Conservation (phyloP, 2,797 vertebrate species). For the Tympanoctomys barrerae region DNA sequence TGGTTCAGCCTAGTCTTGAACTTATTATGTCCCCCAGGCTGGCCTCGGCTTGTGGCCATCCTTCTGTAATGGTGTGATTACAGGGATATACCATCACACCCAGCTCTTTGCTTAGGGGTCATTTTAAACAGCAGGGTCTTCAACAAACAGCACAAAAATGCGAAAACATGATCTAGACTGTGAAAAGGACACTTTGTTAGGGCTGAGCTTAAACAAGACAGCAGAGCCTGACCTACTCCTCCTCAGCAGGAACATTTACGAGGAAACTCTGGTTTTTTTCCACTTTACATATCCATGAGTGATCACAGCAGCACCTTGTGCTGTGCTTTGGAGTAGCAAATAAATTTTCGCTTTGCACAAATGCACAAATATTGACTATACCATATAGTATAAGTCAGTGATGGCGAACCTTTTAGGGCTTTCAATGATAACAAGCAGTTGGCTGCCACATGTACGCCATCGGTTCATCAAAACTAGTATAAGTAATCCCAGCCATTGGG, state of each 20-base stretch:
- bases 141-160: not conserved
- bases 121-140: not conserved
- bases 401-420: not conserved
- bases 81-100: not conserved
- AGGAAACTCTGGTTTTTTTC: not conserved
- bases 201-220: not conserved
- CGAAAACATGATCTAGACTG: not conserved
- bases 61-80: not conserved
- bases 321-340: not conserved
- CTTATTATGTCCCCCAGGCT: not conserved
- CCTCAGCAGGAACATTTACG: not conserved
- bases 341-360: not conserved
- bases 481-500: not conserved
- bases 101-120: not conserved
- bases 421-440: not conserved
- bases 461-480: not conserved
- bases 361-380: not conserved
- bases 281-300: not conserved
- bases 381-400: not conserved
- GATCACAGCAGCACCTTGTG: not conserved
- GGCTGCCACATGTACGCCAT: not conserved
- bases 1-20: not conserved
- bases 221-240: not conserved
- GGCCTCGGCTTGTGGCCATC: not conserved
- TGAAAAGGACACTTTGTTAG: not conserved